phyloP scores from a whole-genome alignment of 2,888 invertebrate genomes.

The Agrotis segetum region DNA sequence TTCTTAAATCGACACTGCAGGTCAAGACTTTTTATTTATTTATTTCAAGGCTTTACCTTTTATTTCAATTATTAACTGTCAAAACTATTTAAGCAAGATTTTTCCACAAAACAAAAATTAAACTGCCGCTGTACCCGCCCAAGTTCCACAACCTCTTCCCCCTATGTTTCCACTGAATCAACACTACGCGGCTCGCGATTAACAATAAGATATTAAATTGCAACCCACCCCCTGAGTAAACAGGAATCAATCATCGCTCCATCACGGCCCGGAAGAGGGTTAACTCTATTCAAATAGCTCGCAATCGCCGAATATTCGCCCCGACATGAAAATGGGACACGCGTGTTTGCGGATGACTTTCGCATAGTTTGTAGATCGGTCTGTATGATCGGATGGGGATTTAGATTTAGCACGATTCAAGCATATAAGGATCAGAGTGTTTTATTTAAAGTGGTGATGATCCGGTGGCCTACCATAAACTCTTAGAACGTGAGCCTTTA shows the following conservation, averaged over 20 bases:
- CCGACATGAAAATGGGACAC: slow-evolving; percentile 68
- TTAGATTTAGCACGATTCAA: background rate
- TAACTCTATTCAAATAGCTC: slow-evolving; percentile 87
- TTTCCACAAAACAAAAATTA: background rate
- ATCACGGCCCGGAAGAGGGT: slow-evolving; percentile 83
- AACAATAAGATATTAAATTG: slow-evolving; percentile 89
- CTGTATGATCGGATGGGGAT: slow-evolving; percentile 14
- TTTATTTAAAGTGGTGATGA: background rate
- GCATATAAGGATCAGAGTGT: slow-evolving; percentile 1
- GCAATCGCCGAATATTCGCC: slow-evolving; percentile 78
- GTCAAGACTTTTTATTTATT: too few species aligned
- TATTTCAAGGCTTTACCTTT: too few species aligned
- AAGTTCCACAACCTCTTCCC: background rate
- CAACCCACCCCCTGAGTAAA: slow-evolving; percentile 82
- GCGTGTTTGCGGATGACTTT: slow-evolving; percentile 54
- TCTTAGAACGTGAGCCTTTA: too few species aligned
- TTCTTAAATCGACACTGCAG: too few species aligned
- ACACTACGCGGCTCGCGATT: slow-evolving; percentile 79
- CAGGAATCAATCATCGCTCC: slow-evolving; percentile 90
- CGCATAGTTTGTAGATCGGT: slow-evolving; percentile 39
- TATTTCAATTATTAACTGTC: too few species aligned
- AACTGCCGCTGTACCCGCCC: slow-evolving; percentile 12
- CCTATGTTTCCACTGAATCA: slow-evolving; percentile 71
- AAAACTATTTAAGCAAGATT: too few species aligned
- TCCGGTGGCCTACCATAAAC: too few species aligned